A percentile compares a stretch with the other conserved stretches of the same genome.
Evolutionary conservation across 2,113 vertebrate genomes (phyloP).

Genomic region (Rafetus swinhoei): DNA sequence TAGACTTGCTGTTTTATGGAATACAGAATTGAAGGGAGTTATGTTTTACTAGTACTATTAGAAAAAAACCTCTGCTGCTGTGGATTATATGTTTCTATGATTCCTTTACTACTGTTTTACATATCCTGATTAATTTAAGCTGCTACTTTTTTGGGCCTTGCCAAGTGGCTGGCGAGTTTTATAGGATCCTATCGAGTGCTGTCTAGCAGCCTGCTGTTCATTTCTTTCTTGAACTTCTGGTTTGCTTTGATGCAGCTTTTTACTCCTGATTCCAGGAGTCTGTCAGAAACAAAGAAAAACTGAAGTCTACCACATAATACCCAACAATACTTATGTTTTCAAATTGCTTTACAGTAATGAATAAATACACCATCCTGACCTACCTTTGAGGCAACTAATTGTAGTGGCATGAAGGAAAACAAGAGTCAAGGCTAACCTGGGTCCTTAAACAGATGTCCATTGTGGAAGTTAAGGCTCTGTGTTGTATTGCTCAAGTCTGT

Average conservation of each 20-base stretch:
- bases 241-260: neutral
- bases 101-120: neutral
- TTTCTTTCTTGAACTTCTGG: neutral
- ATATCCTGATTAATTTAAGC: neutral
- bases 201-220: neutral
- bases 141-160: neutral
- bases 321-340: neutral
- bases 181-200: neutral
- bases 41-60: neutral
- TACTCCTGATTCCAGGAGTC: neutral
- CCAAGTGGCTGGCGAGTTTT: neutral
- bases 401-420: neutral
- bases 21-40: neutral
- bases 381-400: neutral
- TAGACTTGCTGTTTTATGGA: neutral
- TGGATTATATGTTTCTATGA: neutral
- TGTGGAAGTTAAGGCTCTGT: neutral
- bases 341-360: neutral
- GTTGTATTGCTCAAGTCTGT: neutral
- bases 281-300: too few species aligned
- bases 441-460: neutral
- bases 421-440: neutral
- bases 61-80: neutral
- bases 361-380: neutral
- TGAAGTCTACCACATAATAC: neutral